These are phyloP conservation scores for Lepidochrysops patricia DNA, from an alignment of 2,888 invertebrate species.

Conservation along the genomic window DNA sequence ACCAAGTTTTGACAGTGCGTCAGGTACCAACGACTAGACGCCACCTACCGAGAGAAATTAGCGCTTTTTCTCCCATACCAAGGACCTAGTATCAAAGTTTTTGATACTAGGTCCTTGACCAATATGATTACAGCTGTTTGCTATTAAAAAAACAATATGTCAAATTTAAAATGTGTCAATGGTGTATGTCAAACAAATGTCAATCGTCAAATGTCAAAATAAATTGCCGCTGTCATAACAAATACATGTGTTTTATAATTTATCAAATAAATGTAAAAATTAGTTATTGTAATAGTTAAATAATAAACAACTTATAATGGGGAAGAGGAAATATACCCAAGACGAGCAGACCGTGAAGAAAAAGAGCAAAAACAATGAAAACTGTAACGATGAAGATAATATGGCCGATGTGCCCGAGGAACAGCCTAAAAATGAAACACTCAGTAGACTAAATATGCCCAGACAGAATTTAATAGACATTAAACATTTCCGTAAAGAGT, in stretches of 20 bases:
- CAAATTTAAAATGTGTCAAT: not conserved
- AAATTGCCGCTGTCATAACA: slow-evolving; percentile 33
- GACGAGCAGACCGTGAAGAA: slow-evolving; percentile 34
- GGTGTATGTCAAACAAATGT: too few relatives aligned
- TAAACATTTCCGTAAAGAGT: slow-evolving; percentile 74
- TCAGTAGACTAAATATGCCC: slow-evolving; percentile 26
- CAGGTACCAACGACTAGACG: too few relatives aligned
- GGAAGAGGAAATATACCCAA: slow-evolving; percentile 51
- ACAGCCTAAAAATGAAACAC: slow-evolving; percentile 43
- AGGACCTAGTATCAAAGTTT: too few relatives aligned
- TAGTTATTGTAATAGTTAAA: not conserved
- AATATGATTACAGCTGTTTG: not conserved
- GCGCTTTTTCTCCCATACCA: too few relatives aligned
- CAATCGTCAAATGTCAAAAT: not conserved
- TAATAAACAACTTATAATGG: slow-evolving; percentile 37
- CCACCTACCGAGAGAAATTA: too few relatives aligned
- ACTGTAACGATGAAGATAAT: slow-evolving; percentile 25
- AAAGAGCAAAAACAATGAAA: slow-evolving; percentile 36
- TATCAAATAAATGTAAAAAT: not conserved
- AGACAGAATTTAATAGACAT: slow-evolving; percentile 65
- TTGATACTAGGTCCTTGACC: too few relatives aligned
- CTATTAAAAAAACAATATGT: not conserved
- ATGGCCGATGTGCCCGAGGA: slow-evolving; percentile 25
- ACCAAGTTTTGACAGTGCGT: not conserved
- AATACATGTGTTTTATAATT: slow-evolving; percentile 32